phyloP scores from a whole-genome alignment of 2,113 vertebrate genomes.

The Tichodroma muraria region DNA sequence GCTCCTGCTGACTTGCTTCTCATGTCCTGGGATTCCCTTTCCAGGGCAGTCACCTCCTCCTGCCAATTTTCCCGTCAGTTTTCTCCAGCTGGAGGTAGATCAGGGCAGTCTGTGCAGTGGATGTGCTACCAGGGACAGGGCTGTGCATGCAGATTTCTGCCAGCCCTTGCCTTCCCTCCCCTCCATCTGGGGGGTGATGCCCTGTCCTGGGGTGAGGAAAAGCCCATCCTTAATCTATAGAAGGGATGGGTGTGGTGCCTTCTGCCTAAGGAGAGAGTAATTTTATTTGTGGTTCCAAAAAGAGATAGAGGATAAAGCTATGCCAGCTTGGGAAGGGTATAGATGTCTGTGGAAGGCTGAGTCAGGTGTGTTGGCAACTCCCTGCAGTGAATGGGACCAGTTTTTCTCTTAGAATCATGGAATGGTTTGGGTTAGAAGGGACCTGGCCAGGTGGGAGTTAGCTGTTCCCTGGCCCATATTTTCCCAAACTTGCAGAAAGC shows the following conservation, averaged over 20 bases:
- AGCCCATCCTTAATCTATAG: not conserved
- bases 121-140: not conserved
- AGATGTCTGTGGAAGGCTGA: not conserved
- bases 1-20: fast-evolving
- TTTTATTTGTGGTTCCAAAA: not conserved
- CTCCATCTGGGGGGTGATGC: not conserved
- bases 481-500: not conserved
- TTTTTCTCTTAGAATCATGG: not conserved
- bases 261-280: not conserved
- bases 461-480: not conserved
- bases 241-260: not conserved
- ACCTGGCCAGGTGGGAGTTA: not conserved
- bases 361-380: not conserved
- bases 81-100: not conserved
- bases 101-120: not conserved
- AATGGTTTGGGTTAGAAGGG: not conserved
- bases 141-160: not conserved
- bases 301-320: not conserved
- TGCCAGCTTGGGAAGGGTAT: not conserved
- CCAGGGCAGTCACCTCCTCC: not conserved
- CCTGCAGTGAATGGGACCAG: not conserved
- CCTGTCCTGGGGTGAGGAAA: not conserved
- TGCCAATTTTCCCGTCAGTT: not conserved
- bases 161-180: not conserved
- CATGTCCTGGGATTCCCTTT: not conserved